Base-by-base conservation (phyloP, 2,113 vertebrate genomes). In the Pipa parva region DNA sequence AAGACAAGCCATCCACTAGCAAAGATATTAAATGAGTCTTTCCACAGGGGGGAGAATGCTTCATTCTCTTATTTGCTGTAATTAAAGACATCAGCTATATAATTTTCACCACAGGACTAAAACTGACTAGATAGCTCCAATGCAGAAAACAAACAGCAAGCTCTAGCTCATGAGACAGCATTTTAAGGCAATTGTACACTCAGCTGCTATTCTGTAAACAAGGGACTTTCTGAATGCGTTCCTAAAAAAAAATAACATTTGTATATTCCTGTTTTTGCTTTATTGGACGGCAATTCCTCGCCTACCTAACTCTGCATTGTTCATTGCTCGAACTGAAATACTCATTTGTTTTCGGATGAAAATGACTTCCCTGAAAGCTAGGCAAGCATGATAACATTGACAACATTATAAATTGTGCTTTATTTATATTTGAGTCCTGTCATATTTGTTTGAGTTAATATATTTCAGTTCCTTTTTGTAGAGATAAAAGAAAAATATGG, bases 51-150 rank as follows among this genome's bases (percentile, higher is more conserved):
- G 65, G 66, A 28, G 57, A 31, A 49, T 59, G 33, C 57, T 59
- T 50, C 58, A 37, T 69, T 58, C 46, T 28, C 39, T 52, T 69
- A 69, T 69, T 69, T 69, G 31, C 60, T 61, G 58, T 69, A 69
- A 69, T 69, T 58, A 69, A 69, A 48, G 58, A 69, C 48, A 60
- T 20, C 57, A 54, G 54, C 48, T 61, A 51, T 69, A 59, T 69
- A 69, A 69, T 69, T 69, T 69, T 69, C 66, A 61, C 66, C 28
- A 36, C 58, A 31, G 57, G 66, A 27, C 48, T 54, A 52, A 68
- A 61, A 69, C 37, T 69, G 33, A 69, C 60, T 61, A 69, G 57
- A 69, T 69, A 45, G 57, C 57, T 59, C 17, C 26, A 25, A 42
- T 24, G 66, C n/a, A 26, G 36, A 61, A 59, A 69, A 69, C 49